These are phyloP conservation scores for Centropus bengalensis DNA, from an alignment of 2,113 vertebrate species.

Conservation along the genomic window DNA sequence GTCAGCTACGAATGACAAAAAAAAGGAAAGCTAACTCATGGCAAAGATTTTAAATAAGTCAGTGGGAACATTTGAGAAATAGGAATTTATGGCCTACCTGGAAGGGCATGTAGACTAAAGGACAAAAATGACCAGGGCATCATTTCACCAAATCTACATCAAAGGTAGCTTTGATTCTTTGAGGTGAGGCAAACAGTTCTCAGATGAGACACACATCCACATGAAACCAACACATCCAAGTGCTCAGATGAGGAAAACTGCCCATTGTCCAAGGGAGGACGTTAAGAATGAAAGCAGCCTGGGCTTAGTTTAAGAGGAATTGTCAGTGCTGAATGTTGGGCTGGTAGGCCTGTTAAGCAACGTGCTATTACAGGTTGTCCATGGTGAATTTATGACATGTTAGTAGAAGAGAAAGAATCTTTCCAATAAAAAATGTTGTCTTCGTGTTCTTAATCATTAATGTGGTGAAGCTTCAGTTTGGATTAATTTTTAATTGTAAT, in stretches of 20 bases:
- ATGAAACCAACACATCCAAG: neutral
- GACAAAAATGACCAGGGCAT: neutral
- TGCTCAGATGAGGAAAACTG: neutral
- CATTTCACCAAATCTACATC: neutral
- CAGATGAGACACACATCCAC: neutral
- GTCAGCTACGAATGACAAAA: constrained; percentile 40
- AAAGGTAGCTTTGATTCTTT: neutral
- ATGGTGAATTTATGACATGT: neutral
- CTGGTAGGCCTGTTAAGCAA: neutral
- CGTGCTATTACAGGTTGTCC: neutral
- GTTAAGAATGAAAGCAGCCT: neutral
- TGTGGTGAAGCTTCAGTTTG: neutral
- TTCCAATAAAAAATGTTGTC: neutral
- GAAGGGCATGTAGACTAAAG: neutral
- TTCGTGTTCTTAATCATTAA: neutral
- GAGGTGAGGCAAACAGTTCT: neutral
- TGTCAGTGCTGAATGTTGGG: neutral
- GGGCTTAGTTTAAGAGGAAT: neutral
- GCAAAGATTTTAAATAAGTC: constrained; percentile 46
- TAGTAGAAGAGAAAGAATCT: neutral
- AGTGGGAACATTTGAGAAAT: constrained; percentile 49
- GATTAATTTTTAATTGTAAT: neutral
- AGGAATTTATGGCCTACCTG: constrained; percentile 8
- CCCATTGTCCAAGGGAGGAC: neutral
- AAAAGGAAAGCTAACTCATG: constrained; percentile 59